phyloP scores from a whole-genome alignment of 2,113 vertebrate species.

The Ochotona princeps region DNA sequence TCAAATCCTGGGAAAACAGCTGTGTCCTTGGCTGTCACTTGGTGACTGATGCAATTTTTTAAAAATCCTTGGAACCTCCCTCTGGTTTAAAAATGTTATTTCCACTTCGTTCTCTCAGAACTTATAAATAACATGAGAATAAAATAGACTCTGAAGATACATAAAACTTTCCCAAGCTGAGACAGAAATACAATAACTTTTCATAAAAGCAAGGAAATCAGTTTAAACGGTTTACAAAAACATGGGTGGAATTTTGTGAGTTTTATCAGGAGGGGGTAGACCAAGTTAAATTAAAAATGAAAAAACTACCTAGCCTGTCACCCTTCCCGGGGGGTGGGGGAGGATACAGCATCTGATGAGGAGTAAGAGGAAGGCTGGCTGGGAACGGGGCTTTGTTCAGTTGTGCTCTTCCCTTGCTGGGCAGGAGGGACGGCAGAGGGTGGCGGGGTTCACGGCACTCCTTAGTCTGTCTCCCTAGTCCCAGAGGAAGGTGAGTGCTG shows the following conservation, averaged over 20 bases:
- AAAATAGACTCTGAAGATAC: conserved; percentile 21
- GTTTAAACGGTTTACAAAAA: conserved; percentile 29
- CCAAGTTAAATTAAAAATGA: conserved; percentile 5
- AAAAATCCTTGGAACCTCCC: neutral
- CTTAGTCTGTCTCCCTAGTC: no score
- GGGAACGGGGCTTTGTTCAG: neutral
- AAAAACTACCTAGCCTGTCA: neutral
- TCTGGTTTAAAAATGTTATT: conserved; percentile 25
- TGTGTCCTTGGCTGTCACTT: neutral
- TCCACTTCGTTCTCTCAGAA: neutral
- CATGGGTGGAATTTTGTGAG: neutral
- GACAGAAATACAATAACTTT: neutral
- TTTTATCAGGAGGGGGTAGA: neutral
- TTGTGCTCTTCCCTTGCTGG: neutral
- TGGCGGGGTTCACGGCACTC: no score
- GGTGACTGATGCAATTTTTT: neutral
- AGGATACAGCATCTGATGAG: neutral
- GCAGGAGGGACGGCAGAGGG: neutral
- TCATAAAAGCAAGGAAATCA: conserved; percentile 33
- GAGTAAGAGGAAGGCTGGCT: neutral
- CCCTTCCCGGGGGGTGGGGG: neutral
- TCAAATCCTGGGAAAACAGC: neutral
- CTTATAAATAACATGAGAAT: conserved; percentile 38
- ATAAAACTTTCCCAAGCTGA: conserved; percentile 48
- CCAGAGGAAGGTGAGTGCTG: no score